A percentile compares a stretch with the other conserved stretches of the same genome.
Conservation (phyloP, 2,888 invertebrate species). For the Acrobasis repandana region DNA sequence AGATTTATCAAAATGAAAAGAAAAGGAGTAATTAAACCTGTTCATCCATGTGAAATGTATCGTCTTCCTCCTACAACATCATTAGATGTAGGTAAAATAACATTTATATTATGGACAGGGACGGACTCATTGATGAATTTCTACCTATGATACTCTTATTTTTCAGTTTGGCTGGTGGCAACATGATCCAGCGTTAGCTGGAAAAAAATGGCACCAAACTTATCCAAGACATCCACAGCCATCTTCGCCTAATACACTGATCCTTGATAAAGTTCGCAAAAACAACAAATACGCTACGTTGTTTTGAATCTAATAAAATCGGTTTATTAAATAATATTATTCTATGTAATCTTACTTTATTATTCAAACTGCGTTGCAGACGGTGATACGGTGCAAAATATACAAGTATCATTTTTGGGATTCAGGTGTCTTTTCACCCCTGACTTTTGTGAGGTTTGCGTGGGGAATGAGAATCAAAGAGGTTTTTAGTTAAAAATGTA, state of each 20-base stretch:
- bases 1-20: conserved; percentile 75
- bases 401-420: too few relatives aligned
- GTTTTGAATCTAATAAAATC: conserved; percentile 44
- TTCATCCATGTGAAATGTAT: conserved; percentile 79
- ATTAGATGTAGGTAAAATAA: conserved; percentile 51
- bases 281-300: conserved; percentile 74
- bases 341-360: too few relatives aligned
- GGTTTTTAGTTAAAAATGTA: too few relatives aligned
- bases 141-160: conserved; percentile 24
- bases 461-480: too few relatives aligned
- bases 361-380: too few relatives aligned
- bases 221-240: conserved; percentile 63
- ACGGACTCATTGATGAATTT: too few relatives aligned
- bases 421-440: too few relatives aligned
- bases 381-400: too few relatives aligned
- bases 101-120: background rate
- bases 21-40: conserved; percentile 79
- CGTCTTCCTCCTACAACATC: conserved; percentile 71
- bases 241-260: conserved; percentile 63
- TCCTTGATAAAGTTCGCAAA: conserved; percentile 63
- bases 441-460: too few relatives aligned
- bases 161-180: conserved; percentile 79
- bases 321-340: too few relatives aligned
- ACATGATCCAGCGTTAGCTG: conserved; percentile 61
- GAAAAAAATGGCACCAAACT: conserved; percentile 67